Evolutionary conservation across 2,113 vertebrate species (phyloP), one percentile per base, ranked within the genome.

Genomic region (Bubo scandiacus): DNA sequence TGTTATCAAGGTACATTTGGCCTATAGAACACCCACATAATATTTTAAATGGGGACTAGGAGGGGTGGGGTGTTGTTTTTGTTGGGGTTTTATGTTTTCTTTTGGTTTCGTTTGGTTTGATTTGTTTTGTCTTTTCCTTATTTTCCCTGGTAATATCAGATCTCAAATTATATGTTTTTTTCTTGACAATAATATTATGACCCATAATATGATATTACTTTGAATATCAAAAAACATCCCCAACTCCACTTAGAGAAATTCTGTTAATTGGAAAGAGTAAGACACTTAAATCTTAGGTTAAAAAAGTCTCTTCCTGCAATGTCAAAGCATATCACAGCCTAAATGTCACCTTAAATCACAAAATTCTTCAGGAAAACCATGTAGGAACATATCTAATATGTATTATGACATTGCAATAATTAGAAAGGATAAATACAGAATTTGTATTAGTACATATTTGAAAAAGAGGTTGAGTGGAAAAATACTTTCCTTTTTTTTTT

Each of bases 401-500:
- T 8, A 34, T 29, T 29, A 65, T 47, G 11, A 2, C 5, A 61
- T 65, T 38, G 25, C 15, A 86, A 51, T 55, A 74, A 47, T 54
- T 51, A 16, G 38, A 82, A 66, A 45, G 6, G 0, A 51, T 49
- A 77, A 74, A 18, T 12, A 40, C 2, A 22, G 4, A 66, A 43
- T 21, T 18, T 73, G 4, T 15, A 32, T 57, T 63, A 45, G 3
- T 47, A 42, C 12, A 1, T 25, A 43, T 75, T 42, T n/a, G 3
- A 65, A 73, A 91, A 42, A 5, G 2, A 73, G 9, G 29, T 40
- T 26, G 15, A 63, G 57, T 30, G 61, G 20, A 13, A 95, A 81
- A 70, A n/a, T 13, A 8, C 0, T 63, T 66, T n/a, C 3, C 11
- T 1, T 42, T 42, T 32, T 2, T 5, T 20, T 2, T 4, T 20